Conservation (phyloP, 2,888 invertebrate species). For the Aphidoletes aphidimyza region DNA sequence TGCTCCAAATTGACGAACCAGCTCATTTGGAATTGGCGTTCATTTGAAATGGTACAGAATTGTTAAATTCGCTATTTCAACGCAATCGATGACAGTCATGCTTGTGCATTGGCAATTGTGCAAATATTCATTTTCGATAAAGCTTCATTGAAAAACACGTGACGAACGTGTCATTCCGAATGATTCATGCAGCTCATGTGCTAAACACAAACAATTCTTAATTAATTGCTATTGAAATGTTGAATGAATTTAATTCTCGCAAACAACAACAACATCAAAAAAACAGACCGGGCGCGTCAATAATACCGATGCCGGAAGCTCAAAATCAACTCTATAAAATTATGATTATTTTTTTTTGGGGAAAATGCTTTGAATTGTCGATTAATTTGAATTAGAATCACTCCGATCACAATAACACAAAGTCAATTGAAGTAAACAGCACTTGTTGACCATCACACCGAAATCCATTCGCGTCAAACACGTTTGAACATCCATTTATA, state of each 20-base stretch:
- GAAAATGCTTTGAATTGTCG: neutral
- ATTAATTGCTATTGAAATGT: slow-evolving; percentile 1
- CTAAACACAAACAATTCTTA: slow-evolving; percentile 9
- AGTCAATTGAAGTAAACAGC: neutral
- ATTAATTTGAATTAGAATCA: slow-evolving; percentile 39
- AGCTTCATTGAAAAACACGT: neutral
- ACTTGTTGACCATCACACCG: neutral
- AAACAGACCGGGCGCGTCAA: neutral
- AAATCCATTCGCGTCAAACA: neutral
- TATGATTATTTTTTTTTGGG: neutral
- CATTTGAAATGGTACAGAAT: neutral
- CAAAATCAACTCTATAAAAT: no score
- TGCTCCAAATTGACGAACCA: neutral
- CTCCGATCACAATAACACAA: no score
- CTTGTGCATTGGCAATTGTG: neutral
- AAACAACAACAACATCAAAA: neutral
- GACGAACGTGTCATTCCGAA: neutral
- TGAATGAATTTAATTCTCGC: neutral
- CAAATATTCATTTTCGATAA: neutral
- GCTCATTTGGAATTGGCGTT: neutral
- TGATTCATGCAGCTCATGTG: slow-evolving; percentile 24
- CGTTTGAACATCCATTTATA: slow-evolving; percentile 21
- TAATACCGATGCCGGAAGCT: no score
- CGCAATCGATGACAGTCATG: neutral
- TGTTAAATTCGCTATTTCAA: neutral